phyloP scores from a whole-genome alignment of 2,113 vertebrate species.

The Saguinus midas region DNA sequence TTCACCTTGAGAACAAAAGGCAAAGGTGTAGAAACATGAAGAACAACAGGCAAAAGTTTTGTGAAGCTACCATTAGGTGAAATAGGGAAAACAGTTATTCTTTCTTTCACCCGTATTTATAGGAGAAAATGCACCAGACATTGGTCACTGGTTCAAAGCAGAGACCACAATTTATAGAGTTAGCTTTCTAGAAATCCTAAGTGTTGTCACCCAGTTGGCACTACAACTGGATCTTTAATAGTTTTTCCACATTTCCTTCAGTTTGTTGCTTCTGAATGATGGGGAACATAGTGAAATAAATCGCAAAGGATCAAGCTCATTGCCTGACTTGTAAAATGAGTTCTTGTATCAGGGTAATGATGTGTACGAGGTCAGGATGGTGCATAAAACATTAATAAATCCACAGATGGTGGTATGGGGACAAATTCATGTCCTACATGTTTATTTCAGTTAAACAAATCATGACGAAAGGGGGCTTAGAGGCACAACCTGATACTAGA shows the following conservation, averaged over 20 bases:
- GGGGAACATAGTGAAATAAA: not conserved
- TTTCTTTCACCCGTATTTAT: not conserved
- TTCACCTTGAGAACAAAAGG: not conserved
- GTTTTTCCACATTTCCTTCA: not conserved
- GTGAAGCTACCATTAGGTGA: not conserved
- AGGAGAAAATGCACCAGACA: not conserved
- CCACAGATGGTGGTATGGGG: not conserved
- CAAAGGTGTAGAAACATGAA: not conserved
- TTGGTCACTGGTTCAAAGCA: not conserved
- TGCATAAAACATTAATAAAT: conserved; percentile 1
- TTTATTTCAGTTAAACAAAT: not conserved
- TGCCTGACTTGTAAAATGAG: not conserved
- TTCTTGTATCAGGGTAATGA: not conserved
- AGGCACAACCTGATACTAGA: not conserved
- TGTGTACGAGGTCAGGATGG: not conserved
- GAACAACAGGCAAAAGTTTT: not conserved
- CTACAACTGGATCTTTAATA: not conserved
- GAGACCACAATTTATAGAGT: not conserved
- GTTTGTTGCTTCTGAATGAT: not conserved
- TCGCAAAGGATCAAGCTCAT: not conserved
- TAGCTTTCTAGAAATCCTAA: not conserved
- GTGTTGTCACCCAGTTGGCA: not conserved
- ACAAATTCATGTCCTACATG: not conserved
- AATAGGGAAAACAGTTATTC: not conserved
- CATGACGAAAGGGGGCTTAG: not conserved